These are phyloP conservation scores for Ctenicera cuprea DNA, from an alignment of 2,888 invertebrate species.

Conservation along the genomic window DNA sequence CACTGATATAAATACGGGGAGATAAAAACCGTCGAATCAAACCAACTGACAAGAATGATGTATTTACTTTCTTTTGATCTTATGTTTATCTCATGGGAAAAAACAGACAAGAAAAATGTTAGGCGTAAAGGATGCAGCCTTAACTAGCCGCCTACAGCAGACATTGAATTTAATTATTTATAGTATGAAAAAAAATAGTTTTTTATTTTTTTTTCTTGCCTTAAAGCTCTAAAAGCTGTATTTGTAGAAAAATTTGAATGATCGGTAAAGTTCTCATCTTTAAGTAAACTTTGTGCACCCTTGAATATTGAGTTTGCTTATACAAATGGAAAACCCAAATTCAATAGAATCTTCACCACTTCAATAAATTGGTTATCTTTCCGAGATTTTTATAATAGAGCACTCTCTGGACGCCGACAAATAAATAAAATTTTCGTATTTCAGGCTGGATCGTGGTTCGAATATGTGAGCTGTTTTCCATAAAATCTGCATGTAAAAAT, in stretches of 20 bases:
- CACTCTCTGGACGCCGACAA: slow-evolving; percentile 59
- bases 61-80: slow-evolving; percentile 5
- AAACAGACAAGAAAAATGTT: no score
- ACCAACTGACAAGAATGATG: neutral
- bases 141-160: no score
- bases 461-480: slow-evolving; percentile 55
- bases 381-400: slow-evolving; percentile 64
- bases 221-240: no score
- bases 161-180: no score
- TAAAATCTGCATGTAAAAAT: slow-evolving; percentile 52
- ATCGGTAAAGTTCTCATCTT: slow-evolving; percentile 40
- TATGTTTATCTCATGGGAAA: no score
- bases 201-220: no score
- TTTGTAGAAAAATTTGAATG: slow-evolving; percentile 3
- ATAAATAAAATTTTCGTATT: slow-evolving; percentile 63
- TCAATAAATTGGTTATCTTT: slow-evolving; percentile 68
- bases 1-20: slow-evolving; percentile 26
- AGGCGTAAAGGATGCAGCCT: no score
- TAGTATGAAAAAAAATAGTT: no score
- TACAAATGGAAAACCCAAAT: slow-evolving; percentile 69
- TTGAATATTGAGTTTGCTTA: slow-evolving; percentile 48
- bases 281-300: slow-evolving; percentile 45
- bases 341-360: slow-evolving; percentile 69
- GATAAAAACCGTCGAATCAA: slow-evolving; percentile 11
- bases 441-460: slow-evolving; percentile 59